Percentiles rank a stretch among this genome's conserved stretches.
Evolutionary conservation across 2,888 invertebrate species (phyloP).

Genomic region (Prosapia bicincta): DNA sequence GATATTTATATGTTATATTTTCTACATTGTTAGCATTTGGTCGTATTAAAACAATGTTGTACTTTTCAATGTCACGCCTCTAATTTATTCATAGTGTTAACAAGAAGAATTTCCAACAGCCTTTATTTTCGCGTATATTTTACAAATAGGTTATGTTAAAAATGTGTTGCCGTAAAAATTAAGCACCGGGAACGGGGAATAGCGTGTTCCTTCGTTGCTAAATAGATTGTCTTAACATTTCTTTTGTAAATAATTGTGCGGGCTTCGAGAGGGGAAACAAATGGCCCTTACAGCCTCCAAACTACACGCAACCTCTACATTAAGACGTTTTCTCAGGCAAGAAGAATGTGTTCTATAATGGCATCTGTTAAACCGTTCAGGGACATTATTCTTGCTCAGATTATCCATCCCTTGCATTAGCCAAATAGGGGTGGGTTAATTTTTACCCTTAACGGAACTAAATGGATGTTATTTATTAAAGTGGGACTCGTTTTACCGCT

Average conservation of each 20-base stretch:
- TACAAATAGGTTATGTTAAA: not conserved
- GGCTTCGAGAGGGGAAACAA: constrained; percentile 10
- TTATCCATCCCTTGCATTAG: not conserved
- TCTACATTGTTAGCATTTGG: no score
- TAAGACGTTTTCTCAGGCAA: constrained; percentile 18
- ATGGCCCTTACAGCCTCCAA: constrained; percentile 17
- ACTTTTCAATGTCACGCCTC: no score
- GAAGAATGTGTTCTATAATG: constrained; percentile 10
- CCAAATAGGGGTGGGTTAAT: not conserved
- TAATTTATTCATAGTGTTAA: no score
- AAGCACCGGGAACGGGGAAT: not conserved
- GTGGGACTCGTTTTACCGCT: not conserved
- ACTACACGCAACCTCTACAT: constrained; percentile 26
- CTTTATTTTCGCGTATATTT: no score
- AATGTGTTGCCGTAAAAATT: not conserved
- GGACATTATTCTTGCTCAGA: not conserved
- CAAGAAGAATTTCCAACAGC: no score
- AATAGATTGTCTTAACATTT: not conserved
- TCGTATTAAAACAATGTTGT: no score
- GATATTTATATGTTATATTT: no score
- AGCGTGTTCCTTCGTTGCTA: not conserved
- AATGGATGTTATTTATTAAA: not conserved
- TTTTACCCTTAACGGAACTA: not conserved
- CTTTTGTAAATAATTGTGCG: constrained; percentile 24
- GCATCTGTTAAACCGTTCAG: not conserved